Evolutionary conservation across 2,888 invertebrate species (phyloP), one percentile per base, ranked within the genome.

Genomic region (Pandemis cinnamomeana): DNA sequence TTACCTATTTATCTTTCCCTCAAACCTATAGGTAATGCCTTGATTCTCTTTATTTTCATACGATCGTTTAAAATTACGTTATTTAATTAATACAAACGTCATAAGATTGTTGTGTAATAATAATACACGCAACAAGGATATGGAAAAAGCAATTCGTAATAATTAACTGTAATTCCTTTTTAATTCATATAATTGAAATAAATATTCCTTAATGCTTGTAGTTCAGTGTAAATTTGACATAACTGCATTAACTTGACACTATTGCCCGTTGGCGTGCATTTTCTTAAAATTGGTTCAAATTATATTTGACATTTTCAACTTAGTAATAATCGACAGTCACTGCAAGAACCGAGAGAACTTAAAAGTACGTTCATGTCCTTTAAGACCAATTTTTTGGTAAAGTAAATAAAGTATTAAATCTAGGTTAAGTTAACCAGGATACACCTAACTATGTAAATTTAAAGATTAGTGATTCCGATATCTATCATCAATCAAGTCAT

Each of bases 301-400:
- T 74, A 74, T 67, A 61, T 71, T 74, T 74, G 74, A 74, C 74
- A 74, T 74, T 74, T 71, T 62, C 64, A 67, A 70, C 61, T 44
- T 61, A 7, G 55, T 58, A 10, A 70, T 70, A 70, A 69, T 69
- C 27, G 60, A 61, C 36, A 58, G 53, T 46, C 66, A 62, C 62
- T 67, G 66, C 13, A 27, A 44, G 15, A 64, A 11, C 27, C 66
- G 36, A 63, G 36, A 41, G 27, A 10, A 41, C 41, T 67, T 11
- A 5, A 53, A 53, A 67, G 20, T 20, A 55, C 3, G 27, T 58
- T 27, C 7, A 27, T 27, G 5, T 58, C 58, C 58, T 27, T 58
- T 8, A 58, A 27, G 11, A 5, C 27, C 58, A 36, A 1, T n/a
- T 27, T 11, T 58, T 10, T 1, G 10, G 58, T 27, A 11, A 55